These are phyloP conservation scores for Papilio machaon DNA, from an alignment of 1,140 invertebrate genomes.

Conservation along the genomic window DNA sequence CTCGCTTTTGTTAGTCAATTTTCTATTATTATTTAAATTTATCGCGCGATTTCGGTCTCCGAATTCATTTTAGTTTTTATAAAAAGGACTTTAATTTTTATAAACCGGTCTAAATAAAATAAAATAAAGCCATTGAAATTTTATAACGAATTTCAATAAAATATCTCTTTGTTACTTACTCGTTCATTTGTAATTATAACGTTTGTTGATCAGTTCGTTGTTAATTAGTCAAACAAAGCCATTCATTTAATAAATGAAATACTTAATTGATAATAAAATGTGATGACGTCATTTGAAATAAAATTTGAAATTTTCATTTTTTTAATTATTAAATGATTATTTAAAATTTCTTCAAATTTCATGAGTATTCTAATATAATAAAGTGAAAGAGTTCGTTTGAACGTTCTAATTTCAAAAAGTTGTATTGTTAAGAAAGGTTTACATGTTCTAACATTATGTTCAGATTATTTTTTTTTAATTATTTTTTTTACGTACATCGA, in stretches of 20 bases:
- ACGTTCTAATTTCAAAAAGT: too few species aligned
- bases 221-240: background rate
- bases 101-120: background rate
- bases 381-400: too few species aligned
- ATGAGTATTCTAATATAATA: too few species aligned
- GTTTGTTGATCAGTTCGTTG: background rate
- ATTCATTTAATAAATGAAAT: background rate
- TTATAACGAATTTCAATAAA: background rate
- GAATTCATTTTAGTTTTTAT: background rate
- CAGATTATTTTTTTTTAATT: too few species aligned
- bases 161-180: background rate
- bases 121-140: background rate
- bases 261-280: background rate
- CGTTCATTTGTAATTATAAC: background rate
- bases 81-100: background rate
- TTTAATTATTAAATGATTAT: too few species aligned
- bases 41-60: background rate
- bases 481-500: too few species aligned
- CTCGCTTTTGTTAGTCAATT: conserved; percentile 9
- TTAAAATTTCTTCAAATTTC: too few species aligned
- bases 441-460: too few species aligned
- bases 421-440: too few species aligned
- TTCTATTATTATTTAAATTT: conserved; percentile 33
- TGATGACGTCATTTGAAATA: background rate
- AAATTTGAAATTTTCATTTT: too few species aligned